Base-by-base conservation (phyloP, 1,140 invertebrate species). In the Calosoma granatense region DNA sequence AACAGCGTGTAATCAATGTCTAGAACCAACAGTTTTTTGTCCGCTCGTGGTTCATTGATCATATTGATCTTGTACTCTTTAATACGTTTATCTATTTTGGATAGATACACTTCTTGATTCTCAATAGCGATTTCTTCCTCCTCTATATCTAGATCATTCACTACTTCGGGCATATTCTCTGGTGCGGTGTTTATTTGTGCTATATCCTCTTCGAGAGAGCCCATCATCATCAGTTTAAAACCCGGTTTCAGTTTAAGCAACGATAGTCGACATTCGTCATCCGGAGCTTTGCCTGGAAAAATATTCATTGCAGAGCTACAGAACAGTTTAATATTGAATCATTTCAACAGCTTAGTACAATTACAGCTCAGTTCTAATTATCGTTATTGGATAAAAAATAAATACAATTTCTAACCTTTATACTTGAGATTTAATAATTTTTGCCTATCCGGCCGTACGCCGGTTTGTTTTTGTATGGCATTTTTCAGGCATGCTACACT, bases 1-100 rank as follows among this genome's bases (percentile, higher is more conserved):
- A 96, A 97, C 11, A 98, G 72, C 6, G 94, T 98, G 66, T 98
- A 97, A 73, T 98, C 95, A 67, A 98, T 96, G 69, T 98, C 95
- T 22, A 98, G 73, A 0, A 98, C 94, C 1, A 98, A 74, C 9
- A 97, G 74, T 66, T 96, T 95, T 71, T 94, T 97, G 23, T 83
- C 85, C 6, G 81, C 78, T 39, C 94, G 74, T 6, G 90, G 82
- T 56, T 87, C 81, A 76, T 91, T 92, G 15, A 96, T 59, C 55
- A 92, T 79, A 39, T 84, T 85, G 23, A 97, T 85, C 69, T 90
- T 82, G 69, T 95, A 95, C 36, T 91, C 85, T 59, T 84, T 80
- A n/a, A 97, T 83, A 64, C 92, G 75, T 60, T 84, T 87, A 59
- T 92, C 83, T 56, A 97, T 84, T 77, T 91, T 89, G 6, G 81